These are phyloP conservation scores for Drosophila teissieri DNA, from an alignment of 1,140 invertebrate species.

Conservation along the genomic window DNA sequence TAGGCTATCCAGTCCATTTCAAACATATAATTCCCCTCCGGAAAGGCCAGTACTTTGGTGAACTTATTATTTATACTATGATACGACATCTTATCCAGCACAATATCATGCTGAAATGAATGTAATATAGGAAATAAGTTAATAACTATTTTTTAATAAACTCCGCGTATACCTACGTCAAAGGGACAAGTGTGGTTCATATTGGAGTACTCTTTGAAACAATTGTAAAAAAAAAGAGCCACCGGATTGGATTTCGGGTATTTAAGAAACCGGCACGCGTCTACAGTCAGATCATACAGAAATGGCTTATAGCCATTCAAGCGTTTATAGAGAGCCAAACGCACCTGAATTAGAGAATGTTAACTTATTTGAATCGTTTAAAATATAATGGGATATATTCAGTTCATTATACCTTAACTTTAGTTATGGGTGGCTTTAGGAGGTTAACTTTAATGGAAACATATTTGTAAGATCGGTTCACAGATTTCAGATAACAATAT, in stretches of 20 bases:
- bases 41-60: not conserved
- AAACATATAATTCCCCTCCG: not conserved
- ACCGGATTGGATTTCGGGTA: not conserved
- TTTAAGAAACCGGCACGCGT: not conserved
- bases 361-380: too few relatives aligned
- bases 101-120: not conserved
- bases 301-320: slow-evolving; percentile 8
- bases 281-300: slow-evolving; percentile 6
- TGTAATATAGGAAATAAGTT: not conserved
- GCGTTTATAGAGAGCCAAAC: not conserved
- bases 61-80: not conserved
- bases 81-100: not conserved
- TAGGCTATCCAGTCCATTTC: not conserved
- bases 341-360: too few relatives aligned
- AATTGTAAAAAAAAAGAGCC: not conserved
- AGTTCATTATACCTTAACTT: not conserved
- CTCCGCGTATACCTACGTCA: not conserved
- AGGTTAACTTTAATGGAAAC: not conserved
- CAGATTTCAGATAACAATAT: not conserved
- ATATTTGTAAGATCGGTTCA: not conserved
- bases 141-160: not conserved
- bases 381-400: not conserved
- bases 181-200: not conserved
- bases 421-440: not conserved
- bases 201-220: not conserved